Percentiles rank a stretch among this genome's conserved stretches.
These are phyloP conservation scores for Jaculus jaculus DNA, from an alignment of 2,113 vertebrate genomes.

Conservation along the genomic window DNA sequence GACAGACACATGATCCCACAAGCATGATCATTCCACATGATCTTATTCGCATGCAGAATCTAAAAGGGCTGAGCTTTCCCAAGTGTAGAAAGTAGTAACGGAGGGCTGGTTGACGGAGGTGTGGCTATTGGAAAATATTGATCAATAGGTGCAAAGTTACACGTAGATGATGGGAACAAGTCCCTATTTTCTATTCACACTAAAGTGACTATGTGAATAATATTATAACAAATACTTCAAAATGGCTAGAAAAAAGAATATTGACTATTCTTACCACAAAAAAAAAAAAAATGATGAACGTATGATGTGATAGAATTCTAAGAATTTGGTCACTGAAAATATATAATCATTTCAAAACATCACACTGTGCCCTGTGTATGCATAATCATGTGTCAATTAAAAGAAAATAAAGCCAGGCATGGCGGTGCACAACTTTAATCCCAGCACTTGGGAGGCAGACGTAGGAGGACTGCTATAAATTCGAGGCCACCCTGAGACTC, in stretches of 20 bases:
- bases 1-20: not conserved
- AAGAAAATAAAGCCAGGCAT: not conserved
- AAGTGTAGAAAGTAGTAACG: not conserved
- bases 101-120: not conserved
- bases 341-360: not conserved
- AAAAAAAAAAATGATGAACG: not conserved
- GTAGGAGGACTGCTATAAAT: no score
- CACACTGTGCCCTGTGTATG: not conserved
- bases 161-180: no score
- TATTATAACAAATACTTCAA: not conserved
- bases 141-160: not conserved
- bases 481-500: no score
- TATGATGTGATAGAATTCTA: not conserved
- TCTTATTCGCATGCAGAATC: not conserved
- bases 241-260: not conserved
- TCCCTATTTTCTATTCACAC: not conserved
- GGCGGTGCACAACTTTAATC: no score
- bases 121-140: accelerated
- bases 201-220: not conserved
- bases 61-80: not conserved
- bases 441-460: no score
- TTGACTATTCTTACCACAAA: not conserved
- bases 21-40: not conserved
- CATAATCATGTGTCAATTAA: not conserved
- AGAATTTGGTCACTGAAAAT: not conserved